phyloP scores from a whole-genome alignment of 2,113 vertebrate genomes.

The Benitochromis conjunctus region DNA sequence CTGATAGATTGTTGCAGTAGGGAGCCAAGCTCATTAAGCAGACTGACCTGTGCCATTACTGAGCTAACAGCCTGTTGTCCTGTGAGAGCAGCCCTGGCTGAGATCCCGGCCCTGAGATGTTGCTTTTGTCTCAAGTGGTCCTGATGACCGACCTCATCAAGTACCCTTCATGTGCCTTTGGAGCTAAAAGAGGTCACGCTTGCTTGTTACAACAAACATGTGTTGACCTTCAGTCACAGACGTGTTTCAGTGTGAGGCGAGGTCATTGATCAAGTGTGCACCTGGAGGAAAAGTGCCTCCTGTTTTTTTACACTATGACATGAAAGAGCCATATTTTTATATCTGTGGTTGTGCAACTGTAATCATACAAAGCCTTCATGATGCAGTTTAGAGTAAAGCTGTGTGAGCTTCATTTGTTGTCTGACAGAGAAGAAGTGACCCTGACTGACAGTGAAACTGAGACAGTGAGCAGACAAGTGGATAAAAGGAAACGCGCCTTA shows the following conservation, averaged over 20 bases:
- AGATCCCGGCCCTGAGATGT: fast-evolving
- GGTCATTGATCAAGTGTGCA: background rate
- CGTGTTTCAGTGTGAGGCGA: background rate
- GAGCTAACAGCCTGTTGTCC: background rate
- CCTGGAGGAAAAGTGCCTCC: background rate
- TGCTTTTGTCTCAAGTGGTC: fast-evolving
- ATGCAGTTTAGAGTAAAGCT: background rate
- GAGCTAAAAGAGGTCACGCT: background rate
- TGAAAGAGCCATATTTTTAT: background rate
- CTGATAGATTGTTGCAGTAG: background rate
- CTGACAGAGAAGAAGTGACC: background rate
- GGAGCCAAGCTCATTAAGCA: fast-evolving
- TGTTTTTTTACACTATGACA: background rate
- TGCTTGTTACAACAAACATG: background rate
- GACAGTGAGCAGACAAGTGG: background rate
- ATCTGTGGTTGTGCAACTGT: background rate
- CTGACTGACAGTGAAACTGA: background rate
- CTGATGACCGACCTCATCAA: fast-evolving
- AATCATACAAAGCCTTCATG: background rate
- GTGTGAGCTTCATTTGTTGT: background rate
- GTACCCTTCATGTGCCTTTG: background rate
- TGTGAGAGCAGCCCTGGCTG: background rate
- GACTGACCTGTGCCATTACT: background rate
- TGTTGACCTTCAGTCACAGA: background rate
- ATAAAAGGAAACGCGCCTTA: too few species aligned